These are phyloP conservation scores for Motacilla alba DNA, from an alignment of 2,113 vertebrate species.

Conservation along the genomic window DNA sequence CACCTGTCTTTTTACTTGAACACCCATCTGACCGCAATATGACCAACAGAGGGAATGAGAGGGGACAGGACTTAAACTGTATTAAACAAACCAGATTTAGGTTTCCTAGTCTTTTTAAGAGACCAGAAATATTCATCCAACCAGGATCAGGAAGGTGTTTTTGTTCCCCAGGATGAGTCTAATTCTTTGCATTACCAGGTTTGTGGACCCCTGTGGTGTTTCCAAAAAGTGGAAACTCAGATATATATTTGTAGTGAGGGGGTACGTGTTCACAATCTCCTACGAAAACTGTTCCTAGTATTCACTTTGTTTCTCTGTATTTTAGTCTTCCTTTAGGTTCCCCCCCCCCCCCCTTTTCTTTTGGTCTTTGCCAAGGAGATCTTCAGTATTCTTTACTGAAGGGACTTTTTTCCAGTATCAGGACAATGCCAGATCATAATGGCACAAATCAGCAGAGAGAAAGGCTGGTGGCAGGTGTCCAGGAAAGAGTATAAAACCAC, in stretches of 20 bases:
- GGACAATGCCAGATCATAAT: not conserved
- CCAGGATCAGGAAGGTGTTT: not conserved
- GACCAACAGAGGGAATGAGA: accelerated
- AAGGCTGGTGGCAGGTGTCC: not conserved
- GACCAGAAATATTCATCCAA: not conserved
- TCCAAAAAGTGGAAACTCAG: not conserved
- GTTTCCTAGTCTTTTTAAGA: not conserved
- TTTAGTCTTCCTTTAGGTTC: not conserved
- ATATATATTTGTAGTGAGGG: not conserved
- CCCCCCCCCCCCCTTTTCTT: not conserved
- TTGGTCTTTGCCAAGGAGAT: not conserved
- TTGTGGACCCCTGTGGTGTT: not conserved
- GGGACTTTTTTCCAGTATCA: not conserved
- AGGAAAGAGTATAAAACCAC: not conserved
- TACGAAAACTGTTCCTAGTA: not conserved
- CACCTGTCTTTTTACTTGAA: not conserved
- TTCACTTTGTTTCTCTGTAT: not conserved
- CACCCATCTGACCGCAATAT: not conserved
- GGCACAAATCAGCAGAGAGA: not conserved
- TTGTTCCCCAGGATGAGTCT: not conserved
- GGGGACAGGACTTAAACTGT: not conserved
- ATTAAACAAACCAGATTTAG: not conserved
- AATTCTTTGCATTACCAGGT: not conserved
- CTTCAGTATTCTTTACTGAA: not conserved
- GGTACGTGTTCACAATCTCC: accelerated